Evolutionary conservation across 2,888 invertebrate genomes (phyloP).

Genomic region (Athalia circularis): DNA sequence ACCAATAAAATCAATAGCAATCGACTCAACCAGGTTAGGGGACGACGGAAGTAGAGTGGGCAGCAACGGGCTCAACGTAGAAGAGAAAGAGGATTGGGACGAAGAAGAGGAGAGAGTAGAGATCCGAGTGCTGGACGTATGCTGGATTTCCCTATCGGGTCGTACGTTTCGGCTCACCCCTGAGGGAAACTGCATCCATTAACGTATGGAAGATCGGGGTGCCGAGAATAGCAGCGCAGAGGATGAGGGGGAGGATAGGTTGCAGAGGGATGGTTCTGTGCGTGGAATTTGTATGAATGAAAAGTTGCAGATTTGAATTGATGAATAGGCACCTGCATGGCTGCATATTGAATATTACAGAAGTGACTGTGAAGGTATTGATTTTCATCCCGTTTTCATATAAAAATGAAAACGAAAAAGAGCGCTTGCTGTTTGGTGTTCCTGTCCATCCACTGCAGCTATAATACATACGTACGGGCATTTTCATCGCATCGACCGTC

Average conservation of each 20-base stretch:
- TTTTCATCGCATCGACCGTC: not conserved
- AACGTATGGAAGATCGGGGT: constrained; percentile 59
- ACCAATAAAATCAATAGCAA: constrained; percentile 43
- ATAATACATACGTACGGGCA: constrained; percentile 10
- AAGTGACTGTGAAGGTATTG: constrained; percentile 55
- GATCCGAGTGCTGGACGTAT: constrained; percentile 51
- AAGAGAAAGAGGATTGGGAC: constrained; percentile 49
- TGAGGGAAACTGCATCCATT: constrained; percentile 67
- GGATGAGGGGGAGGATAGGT: constrained; percentile 12
- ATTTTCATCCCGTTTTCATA: constrained; percentile 24
- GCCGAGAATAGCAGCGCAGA: not conserved
- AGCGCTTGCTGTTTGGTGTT: not conserved
- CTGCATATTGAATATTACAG: constrained; percentile 65
- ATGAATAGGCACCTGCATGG: constrained; percentile 66
- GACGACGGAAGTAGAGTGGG: constrained; percentile 18
- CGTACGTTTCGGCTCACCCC: constrained; percentile 69
- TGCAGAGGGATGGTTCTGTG: constrained; percentile 50
- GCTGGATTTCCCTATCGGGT: constrained; percentile 71
- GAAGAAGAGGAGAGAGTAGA: constrained; percentile 42
- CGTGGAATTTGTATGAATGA: constrained; percentile 65
- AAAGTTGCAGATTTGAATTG: constrained; percentile 68
- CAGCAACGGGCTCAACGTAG: constrained; percentile 16
- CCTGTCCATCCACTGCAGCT: constrained; percentile 23
- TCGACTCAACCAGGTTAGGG: constrained; percentile 41
- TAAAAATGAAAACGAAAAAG: not conserved